Percentiles rank a stretch among this genome's conserved stretches.
Conservation (phyloP, 2,888 invertebrate species). For the Sesia bembeciformis region DNA sequence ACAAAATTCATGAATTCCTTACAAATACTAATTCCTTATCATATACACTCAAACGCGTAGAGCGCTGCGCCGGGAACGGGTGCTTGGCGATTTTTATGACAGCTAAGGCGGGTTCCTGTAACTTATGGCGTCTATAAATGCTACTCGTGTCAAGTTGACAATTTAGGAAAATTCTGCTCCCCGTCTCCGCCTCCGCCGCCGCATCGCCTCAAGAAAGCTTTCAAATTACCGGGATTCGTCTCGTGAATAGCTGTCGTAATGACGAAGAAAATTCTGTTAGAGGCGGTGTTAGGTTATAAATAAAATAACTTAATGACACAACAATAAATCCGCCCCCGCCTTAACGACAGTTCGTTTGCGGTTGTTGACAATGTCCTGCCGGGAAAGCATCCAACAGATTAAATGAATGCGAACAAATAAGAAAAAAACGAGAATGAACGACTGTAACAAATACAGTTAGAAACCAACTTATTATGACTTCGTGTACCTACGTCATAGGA, state of each 20-base stretch:
- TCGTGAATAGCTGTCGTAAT: constrained; percentile 50
- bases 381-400: too few species aligned
- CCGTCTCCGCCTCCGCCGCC: constrained; percentile 20
- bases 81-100: neutral
- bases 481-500: neutral
- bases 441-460: neutral
- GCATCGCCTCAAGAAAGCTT: constrained; percentile 41
- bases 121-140: constrained; percentile 63
- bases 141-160: constrained; percentile 51
- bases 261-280: constrained; percentile 41
- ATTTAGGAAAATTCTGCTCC: constrained; percentile 52
- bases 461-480: neutral
- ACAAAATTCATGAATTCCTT: too few species aligned
- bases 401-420: too few species aligned
- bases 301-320: constrained; percentile 38
- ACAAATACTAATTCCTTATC: too few species aligned
- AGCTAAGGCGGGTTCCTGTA: constrained; percentile 24
- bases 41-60: neutral
- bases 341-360: constrained; percentile 2
- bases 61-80: neutral
- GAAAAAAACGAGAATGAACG: neutral
- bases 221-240: constrained; percentile 57
- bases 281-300: constrained; percentile 37
- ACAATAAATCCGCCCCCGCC: constrained; percentile 22
- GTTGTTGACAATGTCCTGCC: neutral